Conservation (phyloP, 2,797 vertebrate genomes). For the Rousettus madagascariensis region DNA sequence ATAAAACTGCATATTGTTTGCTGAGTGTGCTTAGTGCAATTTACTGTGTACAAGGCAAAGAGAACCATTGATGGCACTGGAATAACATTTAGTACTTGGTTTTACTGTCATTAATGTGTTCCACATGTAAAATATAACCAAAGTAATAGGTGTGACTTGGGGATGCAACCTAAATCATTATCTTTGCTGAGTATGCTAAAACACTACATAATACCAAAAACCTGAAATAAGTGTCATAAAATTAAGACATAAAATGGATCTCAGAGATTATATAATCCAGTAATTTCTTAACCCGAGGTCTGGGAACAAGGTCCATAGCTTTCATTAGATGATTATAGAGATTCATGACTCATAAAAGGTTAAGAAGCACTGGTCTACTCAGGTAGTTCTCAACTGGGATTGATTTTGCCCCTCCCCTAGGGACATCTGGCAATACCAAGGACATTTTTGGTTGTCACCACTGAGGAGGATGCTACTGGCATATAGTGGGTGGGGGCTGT, state of each 20-base stretch:
- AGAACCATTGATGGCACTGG: constrained; percentile 6
- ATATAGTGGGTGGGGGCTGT: neutral
- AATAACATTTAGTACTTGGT: constrained; percentile 57
- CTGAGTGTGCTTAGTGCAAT: neutral
- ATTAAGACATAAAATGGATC: constrained; percentile 41
- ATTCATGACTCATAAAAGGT: neutral
- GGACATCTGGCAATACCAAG: neutral
- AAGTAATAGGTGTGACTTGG: constrained; percentile 62
- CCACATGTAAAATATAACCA: constrained; percentile 54
- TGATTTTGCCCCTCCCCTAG: neutral
- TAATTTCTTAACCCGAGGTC: constrained; percentile 32
- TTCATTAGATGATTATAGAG: neutral
- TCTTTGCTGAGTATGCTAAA: neutral
- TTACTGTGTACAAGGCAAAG: constrained; percentile 21
- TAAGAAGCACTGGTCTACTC: neutral
- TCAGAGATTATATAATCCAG: neutral
- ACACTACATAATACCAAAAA: constrained; percentile 14
- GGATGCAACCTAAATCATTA: constrained; percentile 58
- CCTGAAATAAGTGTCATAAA: constrained; percentile 50
- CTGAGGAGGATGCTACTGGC: neutral
- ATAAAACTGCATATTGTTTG: neutral
- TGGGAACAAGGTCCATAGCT: neutral
- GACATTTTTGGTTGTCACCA: neutral
- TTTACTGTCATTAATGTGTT: constrained; percentile 64
- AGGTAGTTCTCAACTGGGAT: neutral